Base-by-base conservation (phyloP, 2,113 vertebrate genomes). In the Etheostoma cragini region DNA sequence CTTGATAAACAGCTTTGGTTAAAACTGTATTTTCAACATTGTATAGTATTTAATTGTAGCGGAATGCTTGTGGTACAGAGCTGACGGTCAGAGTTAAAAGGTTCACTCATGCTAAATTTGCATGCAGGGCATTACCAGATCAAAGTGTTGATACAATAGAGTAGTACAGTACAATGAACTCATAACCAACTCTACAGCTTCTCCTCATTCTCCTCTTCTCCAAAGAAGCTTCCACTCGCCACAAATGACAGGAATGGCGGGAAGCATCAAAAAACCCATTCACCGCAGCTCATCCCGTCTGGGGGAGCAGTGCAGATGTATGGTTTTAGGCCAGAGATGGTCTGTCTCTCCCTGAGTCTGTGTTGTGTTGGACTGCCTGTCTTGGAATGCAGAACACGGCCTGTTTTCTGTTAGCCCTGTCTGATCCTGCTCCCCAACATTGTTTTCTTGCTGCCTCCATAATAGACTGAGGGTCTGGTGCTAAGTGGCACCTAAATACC, bases 341-440 rank as follows among this genome's bases (percentile, higher is more conserved):
- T 85, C 64, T 78, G 83, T 81, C 61, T 88, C 84, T 83, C 58
- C 24, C 47, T 49, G 26, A 67, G 83, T 91, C 83, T 90, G 82
- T 60, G 69, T 84, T 79, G 82, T 87, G 86, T 88, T 80, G 81
- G 60, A 57, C 75, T 71, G 74, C 67, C 56, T 82, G 81, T 84
- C 73, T 65, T 81, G 87, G 89, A 90, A 92, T 86, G 88, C 76
- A 87, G 78, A 79, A 72, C 78, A 62, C 77, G 70, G 89, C 89
- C 91, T 91, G 91, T 88, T 91, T 92, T 89, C 68, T 82, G 84
- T 92, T 91, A 89, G 80, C 76, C 4, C 78, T 52, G 76, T 90
- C 85, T 88, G 87, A 88, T 88, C 69, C 65, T 33, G 52, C 78
- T 87, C 80, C 83, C 83, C 78, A 86, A 67, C 83, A 80, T 86